phyloP scores from a whole-genome alignment of 2,797 vertebrate species.

The Mallotus villosus region DNA sequence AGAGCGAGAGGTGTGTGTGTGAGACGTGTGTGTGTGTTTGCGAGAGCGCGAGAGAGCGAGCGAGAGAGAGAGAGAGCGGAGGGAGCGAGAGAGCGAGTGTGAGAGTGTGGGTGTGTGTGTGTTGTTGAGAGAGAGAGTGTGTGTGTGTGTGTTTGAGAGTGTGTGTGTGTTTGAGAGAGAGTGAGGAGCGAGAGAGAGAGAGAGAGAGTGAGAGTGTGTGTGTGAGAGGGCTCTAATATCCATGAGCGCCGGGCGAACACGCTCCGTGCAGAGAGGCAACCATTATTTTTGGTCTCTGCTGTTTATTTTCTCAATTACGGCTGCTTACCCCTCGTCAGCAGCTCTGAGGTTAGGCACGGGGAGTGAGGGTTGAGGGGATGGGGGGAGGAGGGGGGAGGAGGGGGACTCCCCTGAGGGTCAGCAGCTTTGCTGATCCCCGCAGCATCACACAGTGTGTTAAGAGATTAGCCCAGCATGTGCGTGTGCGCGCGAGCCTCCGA shows the following conservation, averaged over 20 bases:
- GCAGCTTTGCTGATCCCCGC: slow-evolving; percentile 23
- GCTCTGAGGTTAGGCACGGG: slow-evolving; percentile 29
- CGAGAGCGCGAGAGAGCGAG: too few species aligned
- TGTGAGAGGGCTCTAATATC: slow-evolving; percentile 17
- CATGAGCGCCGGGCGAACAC: slow-evolving; percentile 46
- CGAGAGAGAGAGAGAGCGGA: too few species aligned
- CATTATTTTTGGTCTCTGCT: slow-evolving; percentile 29
- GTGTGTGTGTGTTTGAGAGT: too few species aligned
- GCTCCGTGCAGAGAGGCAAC: slow-evolving; percentile 25
- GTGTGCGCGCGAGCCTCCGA: background rate
- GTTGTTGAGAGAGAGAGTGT: too few species aligned
- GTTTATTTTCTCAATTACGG: slow-evolving; percentile 62
- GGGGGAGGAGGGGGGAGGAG: slow-evolving; percentile 4
- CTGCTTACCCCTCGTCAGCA: slow-evolving; percentile 46
- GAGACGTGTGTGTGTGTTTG: too few species aligned
- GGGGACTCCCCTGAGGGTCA: slow-evolving; percentile 20
- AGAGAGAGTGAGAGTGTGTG: too few species aligned
- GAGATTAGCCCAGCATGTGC: slow-evolving; percentile 3
- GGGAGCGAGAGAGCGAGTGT: too few species aligned
- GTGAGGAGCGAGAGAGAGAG: too few species aligned
- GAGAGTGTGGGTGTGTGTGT: too few species aligned
- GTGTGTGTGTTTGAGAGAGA: too few species aligned
- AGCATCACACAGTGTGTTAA: slow-evolving; percentile 15
- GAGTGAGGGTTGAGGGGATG: too few species aligned
- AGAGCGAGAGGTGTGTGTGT: too few species aligned